phyloP scores from a whole-genome alignment of 1,140 invertebrate genomes.

The Nephotettix cincticeps region DNA sequence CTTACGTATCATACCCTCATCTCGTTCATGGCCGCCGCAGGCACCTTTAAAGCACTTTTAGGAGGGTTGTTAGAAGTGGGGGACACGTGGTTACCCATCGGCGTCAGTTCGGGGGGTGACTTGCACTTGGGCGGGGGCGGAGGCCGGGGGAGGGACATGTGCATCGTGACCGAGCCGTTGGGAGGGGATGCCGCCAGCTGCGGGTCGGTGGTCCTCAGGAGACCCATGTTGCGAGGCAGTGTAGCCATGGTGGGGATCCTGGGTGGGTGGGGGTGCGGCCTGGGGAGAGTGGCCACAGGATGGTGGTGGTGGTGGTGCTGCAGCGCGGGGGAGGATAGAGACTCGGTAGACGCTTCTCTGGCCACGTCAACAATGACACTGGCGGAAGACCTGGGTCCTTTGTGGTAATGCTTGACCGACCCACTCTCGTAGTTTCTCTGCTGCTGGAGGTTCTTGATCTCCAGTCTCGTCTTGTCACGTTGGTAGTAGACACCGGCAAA shows the following conservation, averaged over 20 bases:
- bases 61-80: conserved; percentile 44
- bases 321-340: conserved; percentile 10
- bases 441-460: conserved; percentile 42
- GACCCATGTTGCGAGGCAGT: conserved; percentile 4
- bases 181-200: conserved; percentile 45
- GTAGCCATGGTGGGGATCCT: conserved; percentile 41
- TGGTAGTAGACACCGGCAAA: conserved; percentile 94
- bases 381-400: conserved; percentile 36
- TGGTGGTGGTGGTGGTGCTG: conserved; percentile 29
- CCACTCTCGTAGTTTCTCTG: conserved; percentile 26
- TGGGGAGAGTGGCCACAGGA: conserved; percentile 46
- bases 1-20: conserved; percentile 71
- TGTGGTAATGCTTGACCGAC: conserved; percentile 30
- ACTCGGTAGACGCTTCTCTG: conserved; percentile 64
- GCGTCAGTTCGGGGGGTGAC: conserved; percentile 58
- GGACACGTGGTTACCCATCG: conserved; percentile 48
- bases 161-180: conserved; percentile 55
- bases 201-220: neutral
- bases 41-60: conserved; percentile 54
- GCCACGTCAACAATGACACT: conserved; percentile 78
- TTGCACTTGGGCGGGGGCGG: conserved; percentile 56
- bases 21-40: conserved; percentile 74
- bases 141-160: conserved; percentile 55
- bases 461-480: conserved; percentile 71
- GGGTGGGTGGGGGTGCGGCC: conserved; percentile 45